Conservation (phyloP, 1,140 invertebrate species). For the Himalopsyche phryganea region DNA sequence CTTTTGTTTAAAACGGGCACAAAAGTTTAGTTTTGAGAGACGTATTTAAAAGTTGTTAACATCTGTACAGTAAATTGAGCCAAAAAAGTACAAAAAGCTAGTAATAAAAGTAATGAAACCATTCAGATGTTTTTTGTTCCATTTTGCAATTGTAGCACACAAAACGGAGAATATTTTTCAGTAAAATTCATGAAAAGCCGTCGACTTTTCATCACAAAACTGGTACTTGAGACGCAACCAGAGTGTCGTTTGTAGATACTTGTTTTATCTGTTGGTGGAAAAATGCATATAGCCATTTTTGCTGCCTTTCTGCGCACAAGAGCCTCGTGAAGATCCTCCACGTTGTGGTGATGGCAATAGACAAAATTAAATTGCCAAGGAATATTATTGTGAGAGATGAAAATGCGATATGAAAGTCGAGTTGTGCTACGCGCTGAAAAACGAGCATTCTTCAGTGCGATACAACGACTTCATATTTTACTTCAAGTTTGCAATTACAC, state of each 20-base stretch:
- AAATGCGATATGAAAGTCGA: not conserved
- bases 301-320: not conserved
- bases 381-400: not conserved
- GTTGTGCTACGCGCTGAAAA: not conserved
- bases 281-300: not conserved
- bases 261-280: not conserved
- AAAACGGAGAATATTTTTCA: no score
- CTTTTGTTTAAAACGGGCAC: no score
- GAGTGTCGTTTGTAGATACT: not conserved
- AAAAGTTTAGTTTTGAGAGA: no score
- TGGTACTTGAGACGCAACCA: not conserved
- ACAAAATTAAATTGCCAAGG: no score
- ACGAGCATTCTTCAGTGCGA: constrained; percentile 1
- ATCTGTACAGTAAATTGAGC: no score
- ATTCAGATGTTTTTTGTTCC: no score
- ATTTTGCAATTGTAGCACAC: no score
- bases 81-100: no score
- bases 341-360: no score
- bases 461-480: not conserved
- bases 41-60: no score
- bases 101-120: no score
- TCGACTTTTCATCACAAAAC: constrained; percentile 1
- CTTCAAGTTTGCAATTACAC: not conserved
- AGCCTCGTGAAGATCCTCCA: not conserved
- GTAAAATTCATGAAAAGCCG: not conserved